Base-by-base conservation (phyloP, 2,888 invertebrate genomes). In the Campaea margaritaria region DNA sequence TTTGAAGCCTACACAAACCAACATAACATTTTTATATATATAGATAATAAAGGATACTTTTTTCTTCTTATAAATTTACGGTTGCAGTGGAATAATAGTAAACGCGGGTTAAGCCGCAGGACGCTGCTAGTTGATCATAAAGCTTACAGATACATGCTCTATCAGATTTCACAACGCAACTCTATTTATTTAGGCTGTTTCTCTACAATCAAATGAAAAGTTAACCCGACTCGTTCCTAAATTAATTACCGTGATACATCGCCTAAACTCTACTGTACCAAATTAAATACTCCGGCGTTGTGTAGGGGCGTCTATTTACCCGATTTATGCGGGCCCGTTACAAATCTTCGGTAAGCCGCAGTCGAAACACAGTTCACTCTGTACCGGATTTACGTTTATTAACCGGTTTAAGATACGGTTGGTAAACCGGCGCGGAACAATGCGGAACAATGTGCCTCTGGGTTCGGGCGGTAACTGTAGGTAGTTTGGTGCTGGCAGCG, bases 321-420 rank as follows among this genome's bases (percentile, higher is more conserved):
- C 58, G 69, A 64, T 68, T 68, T 70, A 72, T 66, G 67, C 57
- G 59, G 70, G 75, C 79, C 75, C 68, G 82, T 85, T 81, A 86
- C 87, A 87, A 87, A 87, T 87, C 86, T 86, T 83, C 69, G 85
- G 86, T 85, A 82, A 86, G 85, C 87, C 86, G 65, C 86, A 84
- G 71, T 79, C 80, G 79, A 81, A 83, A 84, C 76, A 79, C 81
- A 80, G 78, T 82, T 83, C 83, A 80, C 82, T 83, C 79, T 82
- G 82, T 83, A 81, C 77, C 67, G 81, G 83, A 86, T 86, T 86
- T 86, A 83, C 81, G 82, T 85, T 85, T 86, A 86, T 84, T 85
- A 85, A 85, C 81, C 75, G 75, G 72, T 76, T 75, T 75, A 75
- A 76, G 74, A 76, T 74, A 74, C 72, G 71, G 76, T 71, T 58